Base-by-base conservation (phyloP, 2,888 invertebrate species). In the Rhimphoctona megacephalus region DNA sequence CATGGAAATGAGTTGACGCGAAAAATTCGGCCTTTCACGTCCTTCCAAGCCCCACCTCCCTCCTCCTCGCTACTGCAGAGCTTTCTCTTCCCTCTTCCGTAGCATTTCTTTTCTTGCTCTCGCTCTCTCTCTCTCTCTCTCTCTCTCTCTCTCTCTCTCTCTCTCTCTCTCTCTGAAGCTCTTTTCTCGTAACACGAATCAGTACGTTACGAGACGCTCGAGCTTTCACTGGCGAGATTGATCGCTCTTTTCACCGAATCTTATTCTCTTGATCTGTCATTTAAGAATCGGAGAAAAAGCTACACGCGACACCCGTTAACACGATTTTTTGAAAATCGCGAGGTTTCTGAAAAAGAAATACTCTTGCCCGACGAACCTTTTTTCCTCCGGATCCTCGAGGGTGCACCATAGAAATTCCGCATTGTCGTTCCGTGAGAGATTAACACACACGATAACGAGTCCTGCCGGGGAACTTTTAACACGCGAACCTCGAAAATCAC, bases 31-130 rank as follows among this genome's bases (percentile, higher is more conserved):
- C 25, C 64, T 69, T 25, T 69, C 9, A 5, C 33, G 46, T 86
- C 84, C 84, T 69, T 84, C 64, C 78, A 64, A 79, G 79, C 84
- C 86, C 84, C 84, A 84, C 86, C 86, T 84, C 86, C 73, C 78
- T 84, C 81, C 73, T 69, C 81, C 46, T 74, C 70, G 46, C 7
- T 39, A 52, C 78, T 81, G 86, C 86, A 66, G 82, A 77, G 86
- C 80, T 85, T 76, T 81, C 67, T 73, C 25, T 81, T 69, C 46
- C 77, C 77, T 66, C 73, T 49, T 81, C 80, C 67, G 30, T 70
- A n/a, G 25, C 22, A n/a, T 69, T 7, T 33, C 19, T 19, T 74
- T 72, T 43, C 11, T 43, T 14, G 2, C 43, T 11, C 11, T 43
- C 43, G 11, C 52, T n/a, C 43, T 61, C 36, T 61, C 36, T 22